Conservation (phyloP, 2,888 invertebrate species). For the Epinotia ramella region DNA sequence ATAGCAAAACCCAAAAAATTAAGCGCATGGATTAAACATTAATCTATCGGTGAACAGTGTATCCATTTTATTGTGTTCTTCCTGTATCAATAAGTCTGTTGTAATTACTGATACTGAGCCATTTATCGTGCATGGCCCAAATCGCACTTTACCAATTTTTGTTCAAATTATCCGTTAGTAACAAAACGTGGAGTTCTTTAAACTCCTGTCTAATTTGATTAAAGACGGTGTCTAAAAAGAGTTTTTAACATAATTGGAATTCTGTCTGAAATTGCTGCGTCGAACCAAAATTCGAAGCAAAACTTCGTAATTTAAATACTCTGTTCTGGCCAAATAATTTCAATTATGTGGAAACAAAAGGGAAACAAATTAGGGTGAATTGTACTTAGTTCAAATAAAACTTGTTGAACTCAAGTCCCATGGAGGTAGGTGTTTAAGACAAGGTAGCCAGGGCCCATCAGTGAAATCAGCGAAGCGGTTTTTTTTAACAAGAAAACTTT, state of each 20-base stretch:
- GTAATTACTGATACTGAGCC: not conserved
- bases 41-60: too few species aligned
- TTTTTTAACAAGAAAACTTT: too few species aligned
- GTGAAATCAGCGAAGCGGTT: too few species aligned
- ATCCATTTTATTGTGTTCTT: too few species aligned
- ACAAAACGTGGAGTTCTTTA: not conserved
- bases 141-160: too few species aligned
- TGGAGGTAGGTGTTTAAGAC: too few species aligned
- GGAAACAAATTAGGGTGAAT: not conserved
- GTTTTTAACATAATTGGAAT: not conserved
- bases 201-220: not conserved
- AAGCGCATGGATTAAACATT: too few species aligned
- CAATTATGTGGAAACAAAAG: constrained; percentile 25
- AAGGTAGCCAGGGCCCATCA: too few species aligned
- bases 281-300: not conserved
- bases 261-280: not conserved
- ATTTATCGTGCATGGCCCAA: too few species aligned
- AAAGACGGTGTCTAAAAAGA: not conserved
- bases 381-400: not conserved
- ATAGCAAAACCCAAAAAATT: too few species aligned
- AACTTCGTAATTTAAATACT: constrained; percentile 6
- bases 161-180: not conserved
- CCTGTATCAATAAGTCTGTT: too few species aligned
- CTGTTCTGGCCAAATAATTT: constrained; percentile 11
- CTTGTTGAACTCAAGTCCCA: not conserved